phyloP scores from a whole-genome alignment of 2,113 vertebrate species.

The Cepphus grylle region DNA sequence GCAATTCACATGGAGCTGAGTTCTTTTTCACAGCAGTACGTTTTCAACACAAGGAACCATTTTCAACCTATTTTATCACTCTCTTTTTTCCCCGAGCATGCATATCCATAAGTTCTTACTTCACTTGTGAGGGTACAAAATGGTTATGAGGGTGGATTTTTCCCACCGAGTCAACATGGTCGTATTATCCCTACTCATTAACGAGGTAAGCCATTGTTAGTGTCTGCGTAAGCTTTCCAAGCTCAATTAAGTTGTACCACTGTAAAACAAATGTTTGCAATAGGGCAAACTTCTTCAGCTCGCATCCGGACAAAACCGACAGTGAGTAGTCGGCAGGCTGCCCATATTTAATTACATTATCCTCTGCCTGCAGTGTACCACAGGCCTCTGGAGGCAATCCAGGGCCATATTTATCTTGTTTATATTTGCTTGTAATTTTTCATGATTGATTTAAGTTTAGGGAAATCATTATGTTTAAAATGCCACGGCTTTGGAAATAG shows the following conservation, averaged over 20 bases:
- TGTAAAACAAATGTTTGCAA: constrained; percentile 42
- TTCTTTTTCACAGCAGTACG: background rate
- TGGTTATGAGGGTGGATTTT: background rate
- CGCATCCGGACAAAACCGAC: background rate
- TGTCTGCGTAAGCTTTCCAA: background rate
- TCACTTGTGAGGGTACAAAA: background rate
- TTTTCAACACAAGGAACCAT: background rate
- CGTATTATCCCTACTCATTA: background rate
- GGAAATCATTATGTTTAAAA: constrained; percentile 36
- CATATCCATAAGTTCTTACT: background rate
- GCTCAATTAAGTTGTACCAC: constrained; percentile 16
- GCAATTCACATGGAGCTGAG: background rate
- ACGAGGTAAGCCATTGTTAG: background rate
- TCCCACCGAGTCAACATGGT: background rate
- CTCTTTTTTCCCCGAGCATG: background rate
- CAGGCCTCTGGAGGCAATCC: constrained; percentile 38
- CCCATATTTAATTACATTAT: background rate
- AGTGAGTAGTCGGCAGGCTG: background rate
- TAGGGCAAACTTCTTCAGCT: constrained; percentile 44
- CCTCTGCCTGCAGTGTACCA: constrained; percentile 30
- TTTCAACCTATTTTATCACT: background rate
- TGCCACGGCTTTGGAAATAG: constrained; percentile 2
- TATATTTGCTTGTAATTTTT: constrained; percentile 57
- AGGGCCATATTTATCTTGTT: constrained; percentile 48
- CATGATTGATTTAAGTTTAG: background rate